phyloP scores from a whole-genome alignment of 2,797 vertebrate genomes.

The Argentina silus region DNA sequence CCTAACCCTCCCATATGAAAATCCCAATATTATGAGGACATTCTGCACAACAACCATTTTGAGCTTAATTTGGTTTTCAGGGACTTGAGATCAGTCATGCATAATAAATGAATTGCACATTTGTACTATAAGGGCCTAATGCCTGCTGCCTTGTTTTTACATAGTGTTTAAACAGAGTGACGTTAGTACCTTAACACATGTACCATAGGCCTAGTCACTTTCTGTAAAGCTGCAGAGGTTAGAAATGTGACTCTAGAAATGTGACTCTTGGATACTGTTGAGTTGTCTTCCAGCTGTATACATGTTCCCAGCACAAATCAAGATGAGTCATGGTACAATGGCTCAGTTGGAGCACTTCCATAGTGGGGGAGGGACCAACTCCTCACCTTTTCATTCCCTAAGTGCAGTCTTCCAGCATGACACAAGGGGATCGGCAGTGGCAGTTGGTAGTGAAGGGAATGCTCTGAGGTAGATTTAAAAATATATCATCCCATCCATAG shows the following conservation, averaged over 20 bases:
- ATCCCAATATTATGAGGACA: neutral
- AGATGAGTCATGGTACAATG: constrained; percentile 36
- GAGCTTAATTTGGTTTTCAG: neutral
- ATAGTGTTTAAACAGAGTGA: neutral
- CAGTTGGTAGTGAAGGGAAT: neutral
- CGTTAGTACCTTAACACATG: neutral
- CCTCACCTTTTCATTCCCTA: constrained; percentile 15
- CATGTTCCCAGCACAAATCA: constrained; percentile 39
- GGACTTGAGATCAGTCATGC: neutral
- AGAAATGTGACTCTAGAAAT: neutral
- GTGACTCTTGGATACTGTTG: neutral
- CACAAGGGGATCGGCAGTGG: constrained; percentile 26
- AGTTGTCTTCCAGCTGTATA: constrained; percentile 49
- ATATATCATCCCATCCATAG: neutral
- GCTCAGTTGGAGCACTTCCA: constrained; percentile 11
- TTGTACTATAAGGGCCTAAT: no score
- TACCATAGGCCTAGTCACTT: no score
- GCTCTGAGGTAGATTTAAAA: neutral
- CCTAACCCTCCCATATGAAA: neutral
- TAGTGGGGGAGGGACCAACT: constrained; percentile 4
- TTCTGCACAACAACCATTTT: neutral
- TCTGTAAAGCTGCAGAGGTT: no score
- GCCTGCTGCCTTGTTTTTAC: no score
- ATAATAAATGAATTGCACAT: neutral
- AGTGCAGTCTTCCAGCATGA: constrained; percentile 24